phyloP scores from a whole-genome alignment of 2,888 invertebrate species.

The Malthinus flaveolus region DNA sequence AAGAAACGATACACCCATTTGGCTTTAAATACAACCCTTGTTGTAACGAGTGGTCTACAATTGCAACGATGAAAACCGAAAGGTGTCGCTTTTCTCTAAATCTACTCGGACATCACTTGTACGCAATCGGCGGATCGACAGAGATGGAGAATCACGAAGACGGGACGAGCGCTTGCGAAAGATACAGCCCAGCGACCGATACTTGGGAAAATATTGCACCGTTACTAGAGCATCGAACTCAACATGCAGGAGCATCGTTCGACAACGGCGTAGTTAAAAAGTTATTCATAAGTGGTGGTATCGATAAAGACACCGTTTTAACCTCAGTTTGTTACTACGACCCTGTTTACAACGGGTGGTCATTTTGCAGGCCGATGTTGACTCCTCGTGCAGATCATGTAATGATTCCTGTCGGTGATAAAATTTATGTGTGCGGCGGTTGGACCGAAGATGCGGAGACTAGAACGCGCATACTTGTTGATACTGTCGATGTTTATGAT shows the following conservation, averaged over 20 bases:
- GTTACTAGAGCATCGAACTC: slow-evolving; percentile 61
- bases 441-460: slow-evolving; percentile 63
- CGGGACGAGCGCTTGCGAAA: slow-evolving; percentile 59
- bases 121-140: slow-evolving; percentile 67
- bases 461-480: slow-evolving; percentile 59
- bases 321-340: slow-evolving; percentile 59
- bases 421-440: slow-evolving; percentile 67
- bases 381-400: slow-evolving; percentile 68
- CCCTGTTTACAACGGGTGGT: slow-evolving; percentile 59
- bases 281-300: slow-evolving; percentile 59
- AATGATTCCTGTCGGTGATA: slow-evolving; percentile 61
- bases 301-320: slow-evolving; percentile 59
- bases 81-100: slow-evolving; percentile 69
- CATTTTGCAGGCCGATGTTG: slow-evolving; percentile 58
- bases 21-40: slow-evolving; percentile 65
- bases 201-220: slow-evolving; percentile 62
- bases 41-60: slow-evolving; percentile 67
- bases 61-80: slow-evolving; percentile 68
- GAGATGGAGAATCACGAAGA: slow-evolving; percentile 59
- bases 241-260: slow-evolving; percentile 60
- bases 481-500: slow-evolving; percentile 69
- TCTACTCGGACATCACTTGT: slow-evolving; percentile 59
- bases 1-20: slow-evolving; percentile 73
- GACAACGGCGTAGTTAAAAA: slow-evolving; percentile 49
- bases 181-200: slow-evolving; percentile 62